A percentile compares a stretch with the other conserved stretches of the same genome.
phyloP scores from a whole-genome alignment of 2,113 vertebrate species.

The Eulemur macaco region DNA sequence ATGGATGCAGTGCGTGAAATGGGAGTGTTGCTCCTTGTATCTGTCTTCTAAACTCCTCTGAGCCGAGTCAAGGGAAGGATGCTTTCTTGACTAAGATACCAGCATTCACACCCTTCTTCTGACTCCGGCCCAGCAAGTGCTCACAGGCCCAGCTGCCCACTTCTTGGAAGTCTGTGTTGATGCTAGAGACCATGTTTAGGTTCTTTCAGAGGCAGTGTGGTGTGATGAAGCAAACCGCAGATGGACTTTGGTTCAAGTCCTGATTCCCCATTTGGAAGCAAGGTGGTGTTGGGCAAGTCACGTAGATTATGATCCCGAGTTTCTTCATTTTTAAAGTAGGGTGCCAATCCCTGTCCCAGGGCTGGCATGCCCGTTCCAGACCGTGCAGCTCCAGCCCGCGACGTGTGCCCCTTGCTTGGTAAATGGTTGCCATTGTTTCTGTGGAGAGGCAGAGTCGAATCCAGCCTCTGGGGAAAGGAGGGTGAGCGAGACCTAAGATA shows the following conservation, averaged over 20 bases:
- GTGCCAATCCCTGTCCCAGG: neutral
- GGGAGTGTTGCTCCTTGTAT: neutral
- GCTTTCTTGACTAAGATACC: neutral
- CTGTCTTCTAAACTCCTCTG: neutral
- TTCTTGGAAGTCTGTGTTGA: neutral
- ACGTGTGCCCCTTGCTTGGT: neutral
- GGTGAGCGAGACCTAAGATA: constrained; percentile 33
- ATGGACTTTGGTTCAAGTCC: neutral
- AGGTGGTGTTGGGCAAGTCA: neutral
- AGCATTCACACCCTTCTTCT: neutral
- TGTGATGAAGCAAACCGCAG: neutral
- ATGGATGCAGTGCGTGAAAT: neutral
- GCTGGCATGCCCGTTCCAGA: neutral
- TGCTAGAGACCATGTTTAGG: neutral
- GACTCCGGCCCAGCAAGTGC: neutral
- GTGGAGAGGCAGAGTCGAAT: neutral
- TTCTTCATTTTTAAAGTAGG: neutral
- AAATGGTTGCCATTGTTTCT: constrained; percentile 23
- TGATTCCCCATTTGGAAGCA: neutral
- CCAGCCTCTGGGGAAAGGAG: neutral
- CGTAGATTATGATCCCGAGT: neutral
- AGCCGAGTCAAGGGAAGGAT: neutral
- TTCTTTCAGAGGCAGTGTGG: neutral
- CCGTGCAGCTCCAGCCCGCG: neutral
- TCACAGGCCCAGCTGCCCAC: neutral